Base-by-base conservation (phyloP, 2,888 invertebrate genomes). In the Xanthorhoe designata region DNA sequence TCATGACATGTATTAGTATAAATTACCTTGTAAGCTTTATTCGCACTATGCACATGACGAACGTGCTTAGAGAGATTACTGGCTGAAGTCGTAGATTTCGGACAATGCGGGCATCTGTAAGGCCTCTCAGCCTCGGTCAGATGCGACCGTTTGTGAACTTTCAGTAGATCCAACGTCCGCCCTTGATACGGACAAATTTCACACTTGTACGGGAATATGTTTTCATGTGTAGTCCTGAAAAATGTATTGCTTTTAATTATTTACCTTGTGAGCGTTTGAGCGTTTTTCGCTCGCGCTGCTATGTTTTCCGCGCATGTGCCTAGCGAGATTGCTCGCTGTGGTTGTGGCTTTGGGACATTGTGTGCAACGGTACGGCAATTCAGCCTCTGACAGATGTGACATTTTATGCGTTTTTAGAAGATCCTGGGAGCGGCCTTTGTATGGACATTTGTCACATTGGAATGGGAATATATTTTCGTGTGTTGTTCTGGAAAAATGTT, bases 51-150 rank as follows among this genome's bases (percentile, higher is more conserved):
- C 1, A 92, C 89, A 68, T 91, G 91, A 51, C 90, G 81, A 81
- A 92, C 86, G 62, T 92, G 92, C 72, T 92, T 92, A 4, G 88
- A 85, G 0, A 92, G 80, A 71, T 92, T 92, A 74, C 92, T 92
- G 0, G 91, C 79, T 0, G 92, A 92, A 1, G 90, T 89, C 0
- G 90, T 88, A 0, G 89, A 78, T 66, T 91, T 92, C 0, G 88
- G 86, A 68, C 92, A 92, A 63, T 88, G 88, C 0, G 87, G 73
- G 66, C 92, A 92, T 75, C 90, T 91, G 70, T 81, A 92, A 0
- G 92, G 92, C 71, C 92, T 91, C 61, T 91, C 92, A 0, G 71
- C 78, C 59, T 90, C 91, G 0, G 71, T 77, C 65, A 92, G 56
- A 71, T 92, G 92, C 0, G 89, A 82, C 50, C 92, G 75, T 66